These are phyloP conservation scores for Formica aserva DNA, from an alignment of 2,888 invertebrate species.

Conservation along the genomic window DNA sequence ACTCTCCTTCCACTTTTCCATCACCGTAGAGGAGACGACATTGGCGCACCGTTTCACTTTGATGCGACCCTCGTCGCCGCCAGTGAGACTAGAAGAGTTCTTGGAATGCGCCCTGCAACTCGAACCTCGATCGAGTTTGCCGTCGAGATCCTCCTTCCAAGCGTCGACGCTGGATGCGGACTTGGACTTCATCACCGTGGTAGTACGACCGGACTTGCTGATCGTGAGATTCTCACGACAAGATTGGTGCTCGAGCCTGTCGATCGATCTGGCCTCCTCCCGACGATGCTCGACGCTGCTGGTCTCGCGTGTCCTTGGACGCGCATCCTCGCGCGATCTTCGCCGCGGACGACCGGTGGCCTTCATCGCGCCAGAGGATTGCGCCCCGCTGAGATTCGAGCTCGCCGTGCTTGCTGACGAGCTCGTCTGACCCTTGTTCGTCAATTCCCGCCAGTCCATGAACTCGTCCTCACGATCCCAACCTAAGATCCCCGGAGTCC, in stretches of 20 bases:
- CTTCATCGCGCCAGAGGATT: slow-evolving; percentile 81
- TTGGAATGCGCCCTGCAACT: slow-evolving; percentile 69
- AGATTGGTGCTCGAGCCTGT: slow-evolving; percentile 63
- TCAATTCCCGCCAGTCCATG: slow-evolving; percentile 84
- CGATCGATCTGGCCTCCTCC: slow-evolving; percentile 68
- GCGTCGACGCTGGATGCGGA: slow-evolving; percentile 80
- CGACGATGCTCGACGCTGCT: slow-evolving; percentile 59
- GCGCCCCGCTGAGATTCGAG: slow-evolving; percentile 61
- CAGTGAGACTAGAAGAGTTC: slow-evolving; percentile 76
- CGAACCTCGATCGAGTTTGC: slow-evolving; percentile 63
- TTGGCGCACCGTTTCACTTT: slow-evolving; percentile 78
- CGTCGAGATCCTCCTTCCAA: slow-evolving; percentile 77
- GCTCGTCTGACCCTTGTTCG: slow-evolving; percentile 70
- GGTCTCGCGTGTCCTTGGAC: slow-evolving; percentile 80
- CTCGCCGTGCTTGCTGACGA: slow-evolving; percentile 54
- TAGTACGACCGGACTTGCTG: background rate
- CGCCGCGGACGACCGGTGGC: slow-evolving; percentile 74
- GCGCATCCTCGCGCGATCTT: slow-evolving; percentile 77
- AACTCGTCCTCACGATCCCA: slow-evolving; percentile 85
- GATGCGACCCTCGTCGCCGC: slow-evolving; percentile 71
- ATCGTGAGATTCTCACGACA: slow-evolving; percentile 29
- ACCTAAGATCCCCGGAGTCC: slow-evolving; percentile 84
- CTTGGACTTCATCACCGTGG: slow-evolving; percentile 78
- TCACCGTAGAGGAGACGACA: slow-evolving; percentile 79
- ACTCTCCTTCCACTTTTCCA: slow-evolving; percentile 82